Conservation (phyloP, 1,140 invertebrate genomes). For the Diachasma alloeum region DNA sequence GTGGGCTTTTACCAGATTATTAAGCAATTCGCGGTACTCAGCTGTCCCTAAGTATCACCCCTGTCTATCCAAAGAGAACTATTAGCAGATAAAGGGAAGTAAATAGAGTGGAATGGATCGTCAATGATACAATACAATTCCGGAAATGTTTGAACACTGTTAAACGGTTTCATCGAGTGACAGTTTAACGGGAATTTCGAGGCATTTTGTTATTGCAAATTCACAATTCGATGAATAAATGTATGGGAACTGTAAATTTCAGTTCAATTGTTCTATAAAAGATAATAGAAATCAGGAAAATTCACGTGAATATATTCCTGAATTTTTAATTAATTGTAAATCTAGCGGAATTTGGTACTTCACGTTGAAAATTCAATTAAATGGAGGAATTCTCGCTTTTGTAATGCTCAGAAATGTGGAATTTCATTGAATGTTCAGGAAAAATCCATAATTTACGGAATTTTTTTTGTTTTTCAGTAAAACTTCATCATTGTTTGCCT, state of each 20-base stretch:
- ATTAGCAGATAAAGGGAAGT: background rate
- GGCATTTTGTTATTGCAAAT: background rate
- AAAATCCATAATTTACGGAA: too few relatives aligned
- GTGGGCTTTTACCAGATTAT: conserved; percentile 20
- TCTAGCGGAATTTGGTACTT: too few relatives aligned
- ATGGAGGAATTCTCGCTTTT: too few relatives aligned
- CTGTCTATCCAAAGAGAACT: background rate
- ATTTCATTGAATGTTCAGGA: too few relatives aligned
- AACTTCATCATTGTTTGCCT: too few relatives aligned
- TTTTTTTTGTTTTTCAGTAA: too few relatives aligned
- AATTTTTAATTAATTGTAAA: too few relatives aligned
- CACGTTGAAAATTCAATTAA: too few relatives aligned
- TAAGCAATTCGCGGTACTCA: conserved; percentile 16
- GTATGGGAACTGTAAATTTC: background rate
- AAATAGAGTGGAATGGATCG: background rate
- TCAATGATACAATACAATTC: background rate
- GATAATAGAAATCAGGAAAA: too few relatives aligned
- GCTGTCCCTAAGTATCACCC: background rate
- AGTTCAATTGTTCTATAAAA: too few relatives aligned
- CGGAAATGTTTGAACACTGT: background rate
- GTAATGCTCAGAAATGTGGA: too few relatives aligned
- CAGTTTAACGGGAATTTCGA: background rate
- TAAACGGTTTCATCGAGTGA: background rate
- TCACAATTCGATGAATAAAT: background rate
- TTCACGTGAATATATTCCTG: too few relatives aligned